These are phyloP conservation scores for Pharmacophagus antenor DNA, from an alignment of 2,888 invertebrate species.

Conservation along the genomic window DNA sequence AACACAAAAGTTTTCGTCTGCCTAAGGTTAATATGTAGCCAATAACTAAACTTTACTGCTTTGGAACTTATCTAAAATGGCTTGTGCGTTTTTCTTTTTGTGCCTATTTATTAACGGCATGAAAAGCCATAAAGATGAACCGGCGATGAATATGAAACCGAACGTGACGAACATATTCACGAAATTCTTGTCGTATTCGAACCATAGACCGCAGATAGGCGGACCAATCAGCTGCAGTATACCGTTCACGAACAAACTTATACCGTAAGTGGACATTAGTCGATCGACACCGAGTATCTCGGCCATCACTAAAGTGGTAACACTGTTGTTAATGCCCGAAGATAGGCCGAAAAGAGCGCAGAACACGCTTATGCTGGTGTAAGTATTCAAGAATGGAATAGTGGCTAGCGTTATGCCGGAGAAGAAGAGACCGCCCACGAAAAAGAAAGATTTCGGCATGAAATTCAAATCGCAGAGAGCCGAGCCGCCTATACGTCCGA, in stretches of 20 bases:
- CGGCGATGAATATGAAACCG: slow-evolving; percentile 86
- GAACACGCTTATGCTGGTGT: slow-evolving; percentile 83
- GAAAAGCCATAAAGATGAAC: slow-evolving; percentile 87
- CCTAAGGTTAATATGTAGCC: too few species aligned
- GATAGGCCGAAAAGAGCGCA: slow-evolving; percentile 90
- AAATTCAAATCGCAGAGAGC: slow-evolving; percentile 89
- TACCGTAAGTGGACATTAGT: slow-evolving; percentile 91
- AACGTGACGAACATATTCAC: slow-evolving; percentile 87
- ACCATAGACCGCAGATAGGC: slow-evolving; percentile 88
- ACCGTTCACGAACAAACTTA: slow-evolving; percentile 92
- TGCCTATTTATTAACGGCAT: slow-evolving; percentile 85
- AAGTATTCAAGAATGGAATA: slow-evolving; percentile 85
- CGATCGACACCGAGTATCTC: slow-evolving; percentile 92
- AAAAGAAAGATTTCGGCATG: slow-evolving; percentile 90
- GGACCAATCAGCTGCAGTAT: slow-evolving; percentile 90
- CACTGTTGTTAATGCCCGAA: slow-evolving; percentile 91
- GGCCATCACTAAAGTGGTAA: slow-evolving; percentile 93
- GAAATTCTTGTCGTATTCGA: slow-evolving; percentile 82
- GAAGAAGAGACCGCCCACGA: slow-evolving; percentile 88
- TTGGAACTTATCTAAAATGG: slow-evolving; percentile 3
- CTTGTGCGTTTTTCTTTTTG: slow-evolving; percentile 45
- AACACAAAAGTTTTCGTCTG: too few species aligned
- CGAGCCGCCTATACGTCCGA: slow-evolving; percentile 92
- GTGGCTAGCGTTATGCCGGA: slow-evolving; percentile 88
- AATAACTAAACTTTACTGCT: slow-evolving; percentile 16